Evolutionary conservation across 92 coral and sea anemone species (phyloP).

Genomic region (Umimayanthus chanpuru): DNA sequence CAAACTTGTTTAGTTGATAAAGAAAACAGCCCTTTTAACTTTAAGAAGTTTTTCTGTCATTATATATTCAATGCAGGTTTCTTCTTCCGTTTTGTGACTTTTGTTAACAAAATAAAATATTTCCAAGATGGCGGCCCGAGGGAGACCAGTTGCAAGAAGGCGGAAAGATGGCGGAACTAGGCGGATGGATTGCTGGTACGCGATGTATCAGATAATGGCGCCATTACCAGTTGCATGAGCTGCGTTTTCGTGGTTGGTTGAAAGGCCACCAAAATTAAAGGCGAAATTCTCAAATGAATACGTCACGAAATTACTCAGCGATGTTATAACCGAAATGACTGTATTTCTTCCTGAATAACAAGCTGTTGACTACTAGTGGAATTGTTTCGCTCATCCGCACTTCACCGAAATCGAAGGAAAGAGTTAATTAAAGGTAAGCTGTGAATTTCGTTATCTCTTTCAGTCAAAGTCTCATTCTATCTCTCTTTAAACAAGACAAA

Average conservation of each 20-base stretch:
- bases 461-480: too few species aligned
- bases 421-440: background rate
- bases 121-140: background rate
- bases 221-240: background rate
- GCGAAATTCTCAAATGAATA: background rate
- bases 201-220: background rate
- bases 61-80: background rate
- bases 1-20: too few species aligned
- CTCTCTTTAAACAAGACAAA: background rate
- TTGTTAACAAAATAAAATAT: background rate
- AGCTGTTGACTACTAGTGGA: background rate
- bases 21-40: too few species aligned
- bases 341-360: background rate
- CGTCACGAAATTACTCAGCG: background rate
- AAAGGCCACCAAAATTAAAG: background rate
- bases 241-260: background rate
- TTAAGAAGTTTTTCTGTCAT: background rate
- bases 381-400: background rate
- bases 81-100: background rate
- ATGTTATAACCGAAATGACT: background rate
- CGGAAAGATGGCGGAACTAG: background rate
- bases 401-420: background rate
- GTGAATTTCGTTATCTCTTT: background rate
- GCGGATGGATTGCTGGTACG: background rate
- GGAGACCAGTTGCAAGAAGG: background rate